These are phyloP conservation scores for Agrilus planipennis DNA, from an alignment of 1,140 invertebrate species.

Conservation along the genomic window DNA sequence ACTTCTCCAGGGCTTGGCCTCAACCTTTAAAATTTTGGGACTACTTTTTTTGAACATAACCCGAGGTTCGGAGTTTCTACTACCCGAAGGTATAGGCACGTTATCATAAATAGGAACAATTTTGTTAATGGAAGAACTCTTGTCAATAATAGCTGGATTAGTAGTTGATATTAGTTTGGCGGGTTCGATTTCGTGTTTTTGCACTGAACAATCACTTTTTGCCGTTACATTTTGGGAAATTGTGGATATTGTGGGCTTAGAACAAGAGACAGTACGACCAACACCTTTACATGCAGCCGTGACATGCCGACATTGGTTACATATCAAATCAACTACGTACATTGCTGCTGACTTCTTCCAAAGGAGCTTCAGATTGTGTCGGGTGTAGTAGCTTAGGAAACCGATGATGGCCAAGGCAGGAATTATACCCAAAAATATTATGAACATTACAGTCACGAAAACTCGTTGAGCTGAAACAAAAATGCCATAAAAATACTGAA, in stretches of 20 bases:
- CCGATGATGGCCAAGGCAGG: conserved; percentile 51
- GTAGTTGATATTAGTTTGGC: conserved; percentile 58
- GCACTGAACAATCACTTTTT: conserved; percentile 14
- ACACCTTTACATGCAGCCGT: conserved; percentile 21
- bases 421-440: conserved; percentile 74
- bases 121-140: conserved; percentile 24
- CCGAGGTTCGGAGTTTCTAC: conserved; percentile 6
- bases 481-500: too few species aligned
- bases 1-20: too few species aligned
- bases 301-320: conserved; percentile 23
- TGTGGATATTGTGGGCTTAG: conserved; percentile 11
- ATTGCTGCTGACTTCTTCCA: conserved; percentile 57
- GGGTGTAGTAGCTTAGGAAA: conserved; percentile 60
- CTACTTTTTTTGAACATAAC: conserved; percentile 30
- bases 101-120: too few species aligned
- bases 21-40: too few species aligned
- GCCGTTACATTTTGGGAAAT: conserved; percentile 11
- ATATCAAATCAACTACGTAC: conserved; percentile 49
- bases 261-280: conserved; percentile 11
- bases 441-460: conserved; percentile 60
- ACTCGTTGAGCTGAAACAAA: conserved; percentile 54
- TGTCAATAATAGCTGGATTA: conserved; percentile 46
- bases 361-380: conserved; percentile 49
- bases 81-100: too few species aligned
- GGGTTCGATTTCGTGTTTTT: conserved; percentile 44